Evolutionary conservation across 2,113 vertebrate genomes (phyloP).

Genomic region (Vidua chalybeata): DNA sequence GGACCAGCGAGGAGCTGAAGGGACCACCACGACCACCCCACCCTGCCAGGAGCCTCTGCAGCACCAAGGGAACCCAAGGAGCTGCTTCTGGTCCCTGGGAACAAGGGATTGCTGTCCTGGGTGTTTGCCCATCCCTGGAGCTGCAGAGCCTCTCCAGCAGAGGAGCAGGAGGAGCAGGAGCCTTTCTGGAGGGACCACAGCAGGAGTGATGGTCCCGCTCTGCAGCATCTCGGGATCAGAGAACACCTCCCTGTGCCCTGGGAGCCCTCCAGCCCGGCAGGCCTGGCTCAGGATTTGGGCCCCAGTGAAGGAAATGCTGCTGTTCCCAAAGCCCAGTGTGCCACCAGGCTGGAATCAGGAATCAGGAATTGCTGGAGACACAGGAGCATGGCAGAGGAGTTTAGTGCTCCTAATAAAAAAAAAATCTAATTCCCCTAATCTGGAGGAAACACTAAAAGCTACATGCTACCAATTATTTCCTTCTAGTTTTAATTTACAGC

Average conservation of each 20-base stretch:
- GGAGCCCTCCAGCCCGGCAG: background rate
- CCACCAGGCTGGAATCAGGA: background rate
- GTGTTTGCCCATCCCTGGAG: background rate
- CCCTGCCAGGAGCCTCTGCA: background rate
- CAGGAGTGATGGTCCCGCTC: background rate
- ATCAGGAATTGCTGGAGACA: background rate
- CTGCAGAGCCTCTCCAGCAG: background rate
- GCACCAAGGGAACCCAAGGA: background rate
- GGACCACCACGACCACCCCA: background rate
- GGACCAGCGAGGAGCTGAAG: background rate
- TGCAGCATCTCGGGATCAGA: background rate
- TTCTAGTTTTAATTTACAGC: constrained; percentile 67
- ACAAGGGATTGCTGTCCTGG: background rate
- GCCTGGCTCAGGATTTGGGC: background rate
- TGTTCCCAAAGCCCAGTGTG: background rate
- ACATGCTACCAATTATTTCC: constrained; percentile 61
- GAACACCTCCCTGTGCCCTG: background rate
- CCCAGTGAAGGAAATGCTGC: background rate
- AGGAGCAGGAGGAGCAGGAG: background rate
- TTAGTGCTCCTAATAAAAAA: constrained; percentile 48
- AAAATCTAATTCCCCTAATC: constrained; percentile 65
- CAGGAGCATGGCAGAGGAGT: background rate
- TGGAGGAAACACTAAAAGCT: constrained; percentile 60
- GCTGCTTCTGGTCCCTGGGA: background rate
- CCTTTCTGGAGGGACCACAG: background rate